Evolutionary conservation across 2,113 vertebrate species (phyloP).

Genomic region (Semicossyphus pulcher): DNA sequence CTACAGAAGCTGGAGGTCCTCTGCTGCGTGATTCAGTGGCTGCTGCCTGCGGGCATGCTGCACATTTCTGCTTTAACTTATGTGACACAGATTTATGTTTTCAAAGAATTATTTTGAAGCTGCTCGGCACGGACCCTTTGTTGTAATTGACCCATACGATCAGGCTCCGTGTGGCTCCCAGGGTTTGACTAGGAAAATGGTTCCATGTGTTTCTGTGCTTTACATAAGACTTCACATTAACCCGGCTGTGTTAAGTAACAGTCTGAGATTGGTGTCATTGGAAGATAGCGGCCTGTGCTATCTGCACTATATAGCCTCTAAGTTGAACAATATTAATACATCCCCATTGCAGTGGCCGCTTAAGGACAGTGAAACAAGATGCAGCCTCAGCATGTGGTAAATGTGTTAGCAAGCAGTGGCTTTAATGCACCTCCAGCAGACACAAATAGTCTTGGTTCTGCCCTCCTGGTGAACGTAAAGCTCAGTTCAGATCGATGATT

Average conservation of each 20-base stretch:
- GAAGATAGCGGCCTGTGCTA: too few relatives aligned
- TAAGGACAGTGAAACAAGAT: too few relatives aligned
- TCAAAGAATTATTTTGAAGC: conserved; percentile 27
- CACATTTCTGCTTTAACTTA: conserved; percentile 23
- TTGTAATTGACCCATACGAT: conserved; percentile 11
- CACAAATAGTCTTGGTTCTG: too few relatives aligned
- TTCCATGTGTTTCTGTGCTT: conserved; percentile 45
- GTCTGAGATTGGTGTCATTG: too few relatives aligned
- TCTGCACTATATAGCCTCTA: too few relatives aligned
- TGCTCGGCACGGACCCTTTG: conserved; percentile 8
- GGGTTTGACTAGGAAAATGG: conserved; percentile 22
- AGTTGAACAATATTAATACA: too few relatives aligned
- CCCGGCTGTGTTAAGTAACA: not conserved
- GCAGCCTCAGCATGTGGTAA: too few relatives aligned
- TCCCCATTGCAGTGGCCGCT: too few relatives aligned
- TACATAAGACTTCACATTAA: conserved; percentile 5
- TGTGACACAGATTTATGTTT: conserved; percentile 44
- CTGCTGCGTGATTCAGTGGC: conserved; percentile 7
- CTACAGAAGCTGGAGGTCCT: conserved; percentile 14
- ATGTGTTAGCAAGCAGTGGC: too few relatives aligned
- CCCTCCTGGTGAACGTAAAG: too few relatives aligned
- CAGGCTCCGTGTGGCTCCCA: conserved; percentile 6
- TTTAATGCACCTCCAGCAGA: too few relatives aligned
- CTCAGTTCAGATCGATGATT: too few relatives aligned
- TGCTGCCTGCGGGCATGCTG: conserved; percentile 3